These are phyloP conservation scores for Trachymyrmex septentrionalis DNA, from an alignment of 1,140 invertebrate species.

Conservation along the genomic window DNA sequence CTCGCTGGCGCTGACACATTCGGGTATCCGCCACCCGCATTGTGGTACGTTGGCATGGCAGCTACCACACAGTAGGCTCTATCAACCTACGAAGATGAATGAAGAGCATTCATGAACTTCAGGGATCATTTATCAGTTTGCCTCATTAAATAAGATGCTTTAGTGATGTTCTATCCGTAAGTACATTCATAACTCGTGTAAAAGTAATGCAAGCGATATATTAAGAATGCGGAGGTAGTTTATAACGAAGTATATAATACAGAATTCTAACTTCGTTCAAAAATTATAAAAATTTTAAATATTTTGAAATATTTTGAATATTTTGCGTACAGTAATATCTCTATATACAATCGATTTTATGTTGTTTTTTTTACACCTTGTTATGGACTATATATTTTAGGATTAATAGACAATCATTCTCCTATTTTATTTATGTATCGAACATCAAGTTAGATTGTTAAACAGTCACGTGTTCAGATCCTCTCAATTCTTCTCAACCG, in stretches of 20 bases:
- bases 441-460: not conserved
- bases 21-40: constrained; percentile 85
- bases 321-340: not conserved
- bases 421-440: not conserved
- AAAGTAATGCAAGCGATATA: not conserved
- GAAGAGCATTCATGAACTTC: constrained; percentile 43
- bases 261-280: not conserved
- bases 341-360: not conserved
- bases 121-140: constrained; percentile 29
- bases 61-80: constrained; percentile 70
- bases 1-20: constrained; percentile 84
- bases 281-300: not conserved
- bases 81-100: constrained; percentile 73
- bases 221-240: not conserved
- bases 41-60: constrained; percentile 86
- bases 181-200: constrained; percentile 17
- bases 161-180: constrained; percentile 6
- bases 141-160: constrained; percentile 45
- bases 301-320: not conserved
- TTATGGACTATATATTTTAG: not conserved
- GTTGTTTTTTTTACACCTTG: not conserved
- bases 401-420: not conserved
- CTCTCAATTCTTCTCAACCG: not conserved
- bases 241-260: not conserved
- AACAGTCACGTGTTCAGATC: not conserved